These are phyloP conservation scores for Cheilosia impressa DNA, from an alignment of 2,888 invertebrate species.

Conservation along the genomic window DNA sequence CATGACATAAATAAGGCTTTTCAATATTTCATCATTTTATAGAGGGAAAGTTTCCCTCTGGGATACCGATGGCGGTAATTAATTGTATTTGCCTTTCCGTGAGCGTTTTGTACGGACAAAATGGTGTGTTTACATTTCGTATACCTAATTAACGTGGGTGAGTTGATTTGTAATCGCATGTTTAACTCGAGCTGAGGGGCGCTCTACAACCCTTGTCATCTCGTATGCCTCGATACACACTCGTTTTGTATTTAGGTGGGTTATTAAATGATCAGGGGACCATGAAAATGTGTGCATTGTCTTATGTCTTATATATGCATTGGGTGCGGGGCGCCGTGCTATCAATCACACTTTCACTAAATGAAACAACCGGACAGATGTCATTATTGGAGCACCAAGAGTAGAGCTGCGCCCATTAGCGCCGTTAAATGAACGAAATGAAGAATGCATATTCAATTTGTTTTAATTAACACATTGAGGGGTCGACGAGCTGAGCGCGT, in stretches of 20 bases:
- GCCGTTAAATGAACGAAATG: too few species aligned
- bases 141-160: constrained; percentile 9
- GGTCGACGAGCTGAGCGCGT: too few species aligned
- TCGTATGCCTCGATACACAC: constrained; percentile 15
- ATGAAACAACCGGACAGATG: constrained; percentile 31
- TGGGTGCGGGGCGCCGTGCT: constrained; percentile 13
- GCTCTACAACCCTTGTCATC: constrained; percentile 21
- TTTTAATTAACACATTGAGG: too few species aligned
- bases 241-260: constrained; percentile 40
- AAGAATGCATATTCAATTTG: too few species aligned
- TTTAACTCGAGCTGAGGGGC: constrained; percentile 37
- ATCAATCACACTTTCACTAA: constrained; percentile 60
- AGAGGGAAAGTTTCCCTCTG: constrained; percentile 21
- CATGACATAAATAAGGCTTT: constrained; percentile 37
- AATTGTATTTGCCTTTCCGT: constrained; percentile 55
- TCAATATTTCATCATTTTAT: constrained; percentile 56
- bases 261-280: constrained; percentile 69
- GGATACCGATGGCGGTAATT: constrained; percentile 46
- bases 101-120: constrained; percentile 14
- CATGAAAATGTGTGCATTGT: constrained; percentile 61
- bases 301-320: constrained; percentile 28
- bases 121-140: constrained; percentile 48
- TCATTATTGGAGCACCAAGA: not conserved
- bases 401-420: not conserved
- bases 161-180: constrained; percentile 56